phyloP scores from a whole-genome alignment of 2,797 vertebrate genomes.

The Periparus ater region DNA sequence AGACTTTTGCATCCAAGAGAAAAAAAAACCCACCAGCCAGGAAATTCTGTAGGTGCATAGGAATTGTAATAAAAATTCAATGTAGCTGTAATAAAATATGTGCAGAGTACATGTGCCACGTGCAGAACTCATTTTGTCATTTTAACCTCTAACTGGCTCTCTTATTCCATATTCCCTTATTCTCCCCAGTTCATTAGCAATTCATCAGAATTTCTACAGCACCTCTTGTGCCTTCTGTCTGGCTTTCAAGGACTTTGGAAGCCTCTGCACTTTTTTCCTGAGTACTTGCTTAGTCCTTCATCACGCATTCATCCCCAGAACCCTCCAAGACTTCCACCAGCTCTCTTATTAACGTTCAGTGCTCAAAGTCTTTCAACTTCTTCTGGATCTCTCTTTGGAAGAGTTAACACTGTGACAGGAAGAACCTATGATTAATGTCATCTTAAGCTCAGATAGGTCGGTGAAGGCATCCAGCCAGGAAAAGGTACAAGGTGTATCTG shows the following conservation, averaged over 20 bases:
- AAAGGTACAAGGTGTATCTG: neutral
- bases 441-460: neutral
- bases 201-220: neutral
- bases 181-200: neutral
- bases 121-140: constrained; percentile 10
- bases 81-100: constrained; percentile 9
- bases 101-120: neutral
- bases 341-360: neutral
- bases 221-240: neutral
- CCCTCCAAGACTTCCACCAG: neutral
- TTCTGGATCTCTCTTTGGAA: neutral
- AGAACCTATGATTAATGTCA: neutral
- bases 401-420: neutral
- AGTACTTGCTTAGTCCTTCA: neutral
- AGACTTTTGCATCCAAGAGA: neutral
- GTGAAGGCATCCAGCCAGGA: neutral
- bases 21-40: neutral
- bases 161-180: neutral
- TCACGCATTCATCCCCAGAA: neutral
- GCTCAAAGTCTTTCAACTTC: neutral
- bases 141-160: neutral
- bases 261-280: neutral
- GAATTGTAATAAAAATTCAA: constrained; percentile 38
- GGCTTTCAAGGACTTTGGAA: neutral
- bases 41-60: constrained; percentile 33